Base-by-base conservation (phyloP, 2,113 vertebrate genomes). In the Rhabdornis inornatus region DNA sequence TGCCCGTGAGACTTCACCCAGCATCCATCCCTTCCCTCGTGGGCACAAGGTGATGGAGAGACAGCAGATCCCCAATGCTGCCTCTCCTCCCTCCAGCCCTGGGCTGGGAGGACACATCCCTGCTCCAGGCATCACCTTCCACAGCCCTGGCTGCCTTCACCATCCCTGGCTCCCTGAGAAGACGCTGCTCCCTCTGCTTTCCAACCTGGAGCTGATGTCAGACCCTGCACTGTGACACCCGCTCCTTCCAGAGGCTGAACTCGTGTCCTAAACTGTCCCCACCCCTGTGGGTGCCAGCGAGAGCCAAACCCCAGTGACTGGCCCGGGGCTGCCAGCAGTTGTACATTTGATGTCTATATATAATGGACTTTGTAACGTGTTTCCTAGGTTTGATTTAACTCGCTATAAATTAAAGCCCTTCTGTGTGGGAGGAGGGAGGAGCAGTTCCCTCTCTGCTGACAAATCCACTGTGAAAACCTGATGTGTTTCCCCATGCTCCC, bases 301-400 rank as follows among this genome's bases (percentile, higher is more conserved):
- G 64, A 84, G 47, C 63, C 39, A 1, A 50, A 66, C 68, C 88
- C 81, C 72, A 10, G 60, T 1, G 80, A 6, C 80, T 33, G 7
- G 33, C 90, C 31, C 2, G 14, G 64, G 71, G 87, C 88, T 88
- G 90, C 72, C 1, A 3, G 8, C 77, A 22, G 31, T 86, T 96
- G 96, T 97, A 97, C 88, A 96, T 96, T 97, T 95, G 40, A 59
- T 92, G 69, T 97, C 95, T 96, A 93, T 97, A 96, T 92, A 93
- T 90, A 76, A 93, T 90, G 95, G 90, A 97, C 95, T 95, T 89
- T 76, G 85, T 88, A 92, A 86, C 47, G 2, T 24, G 64, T 83
- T 94, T 70, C 75, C 69, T 92, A 30, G 85, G 76, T 96, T 92
- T 89, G 76, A 89, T 90, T 63, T 75, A 79, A 94, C 90, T 88